phyloP scores from a whole-genome alignment of 2,797 vertebrate species.

The Gephyroberyx darwinii region DNA sequence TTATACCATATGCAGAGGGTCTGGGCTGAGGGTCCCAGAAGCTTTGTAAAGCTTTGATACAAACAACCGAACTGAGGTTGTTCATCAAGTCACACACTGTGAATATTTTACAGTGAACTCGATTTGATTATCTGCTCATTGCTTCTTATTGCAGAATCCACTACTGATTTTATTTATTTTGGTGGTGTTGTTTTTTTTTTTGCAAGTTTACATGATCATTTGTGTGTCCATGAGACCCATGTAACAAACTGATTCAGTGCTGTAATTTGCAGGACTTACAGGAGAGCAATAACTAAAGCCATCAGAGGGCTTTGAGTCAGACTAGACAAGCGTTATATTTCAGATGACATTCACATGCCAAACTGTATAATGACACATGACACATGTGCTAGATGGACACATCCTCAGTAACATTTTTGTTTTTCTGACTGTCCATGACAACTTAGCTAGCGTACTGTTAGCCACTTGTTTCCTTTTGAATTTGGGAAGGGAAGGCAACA shows the following conservation, averaged over 20 bases:
- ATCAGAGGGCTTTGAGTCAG: not conserved
- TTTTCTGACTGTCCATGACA: slow-evolving; percentile 17
- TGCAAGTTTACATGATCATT: slow-evolving; percentile 28
- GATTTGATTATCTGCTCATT: slow-evolving; percentile 41
- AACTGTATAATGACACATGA: not conserved
- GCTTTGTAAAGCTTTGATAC: slow-evolving; percentile 65
- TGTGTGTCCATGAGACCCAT: slow-evolving; percentile 22
- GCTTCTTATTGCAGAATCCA: slow-evolving; percentile 38
- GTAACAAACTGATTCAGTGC: no score
- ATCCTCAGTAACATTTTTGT: slow-evolving; percentile 14
- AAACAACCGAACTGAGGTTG: slow-evolving; percentile 55
- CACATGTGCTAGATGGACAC: not conserved
- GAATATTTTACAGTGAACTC: slow-evolving; percentile 64
- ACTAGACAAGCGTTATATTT: not conserved
- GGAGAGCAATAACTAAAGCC: no score
- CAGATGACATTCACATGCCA: not conserved
- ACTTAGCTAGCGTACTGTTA: not conserved
- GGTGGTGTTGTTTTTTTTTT: slow-evolving; percentile 15
- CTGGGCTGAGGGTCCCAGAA: slow-evolving; percentile 56
- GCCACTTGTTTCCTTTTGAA: slow-evolving; percentile 47
- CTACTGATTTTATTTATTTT: no score
- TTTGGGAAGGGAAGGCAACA: slow-evolving; percentile 30
- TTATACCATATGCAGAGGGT: slow-evolving; percentile 52
- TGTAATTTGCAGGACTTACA: no score
- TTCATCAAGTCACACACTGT: slow-evolving; percentile 62